A percentile compares a stretch with the other conserved stretches of the same genome.
These are phyloP conservation scores for Salmo trutta DNA, from an alignment of 2,797 vertebrate species.

Conservation along the genomic window DNA sequence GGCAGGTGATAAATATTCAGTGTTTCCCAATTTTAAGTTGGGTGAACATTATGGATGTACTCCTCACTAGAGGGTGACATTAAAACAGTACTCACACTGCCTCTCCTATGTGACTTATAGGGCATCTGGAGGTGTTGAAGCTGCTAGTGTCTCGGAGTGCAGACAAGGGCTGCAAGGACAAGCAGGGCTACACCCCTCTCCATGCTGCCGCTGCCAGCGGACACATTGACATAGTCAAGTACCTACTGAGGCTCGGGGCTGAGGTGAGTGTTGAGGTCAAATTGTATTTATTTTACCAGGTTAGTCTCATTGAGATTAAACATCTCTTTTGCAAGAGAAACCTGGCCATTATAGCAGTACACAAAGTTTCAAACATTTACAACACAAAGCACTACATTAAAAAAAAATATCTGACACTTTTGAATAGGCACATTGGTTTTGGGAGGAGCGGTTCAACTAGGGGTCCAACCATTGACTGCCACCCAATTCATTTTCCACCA, in stretches of 20 bases:
- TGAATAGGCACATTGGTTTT: no score
- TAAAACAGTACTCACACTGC: neutral
- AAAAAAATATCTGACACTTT: no score
- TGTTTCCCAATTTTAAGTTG: neutral
- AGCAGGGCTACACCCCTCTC: slow-evolving; percentile 92
- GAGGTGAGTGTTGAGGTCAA: slow-evolving; percentile 77
- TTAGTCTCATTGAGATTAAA: no score
- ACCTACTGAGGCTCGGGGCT: slow-evolving; percentile 88
- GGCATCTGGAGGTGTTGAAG: slow-evolving; percentile 92
- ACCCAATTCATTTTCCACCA: no score
- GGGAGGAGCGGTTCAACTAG: no score
- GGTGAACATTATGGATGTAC: neutral
- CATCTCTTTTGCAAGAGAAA: no score
- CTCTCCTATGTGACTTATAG: slow-evolving; percentile 62
- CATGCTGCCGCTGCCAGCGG: slow-evolving; percentile 92
- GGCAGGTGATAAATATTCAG: neutral
- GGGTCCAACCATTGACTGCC: no score
- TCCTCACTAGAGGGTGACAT: neutral
- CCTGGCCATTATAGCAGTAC: no score
- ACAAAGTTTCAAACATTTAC: no score
- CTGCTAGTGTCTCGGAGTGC: slow-evolving; percentile 90
- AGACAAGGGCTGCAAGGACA: slow-evolving; percentile 90
- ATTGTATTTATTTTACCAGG: no score
- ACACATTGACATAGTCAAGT: slow-evolving; percentile 91
- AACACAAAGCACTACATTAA: no score